Percentiles rank a stretch among this genome's conserved stretches.
Evolutionary conservation across 2,888 invertebrate species (phyloP).

Genomic region (Pycnomerus fuliginosus): DNA sequence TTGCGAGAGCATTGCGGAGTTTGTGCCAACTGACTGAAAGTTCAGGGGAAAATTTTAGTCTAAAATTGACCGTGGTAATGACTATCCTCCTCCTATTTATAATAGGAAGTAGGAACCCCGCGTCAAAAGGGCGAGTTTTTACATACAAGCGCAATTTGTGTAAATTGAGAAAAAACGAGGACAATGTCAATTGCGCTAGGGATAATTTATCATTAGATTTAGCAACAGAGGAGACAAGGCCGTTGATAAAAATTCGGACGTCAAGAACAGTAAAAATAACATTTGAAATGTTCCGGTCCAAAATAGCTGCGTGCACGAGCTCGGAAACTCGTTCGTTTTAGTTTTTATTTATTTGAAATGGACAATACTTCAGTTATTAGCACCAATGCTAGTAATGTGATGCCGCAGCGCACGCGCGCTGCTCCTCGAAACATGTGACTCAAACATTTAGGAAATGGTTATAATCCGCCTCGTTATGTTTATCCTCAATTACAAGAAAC

Average conservation of each 20-base stretch:
- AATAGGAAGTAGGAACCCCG: too few relatives aligned
- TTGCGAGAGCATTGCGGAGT: not conserved
- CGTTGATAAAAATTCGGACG: constrained; percentile 38
- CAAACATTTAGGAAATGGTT: constrained; percentile 7
- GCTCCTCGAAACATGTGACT: constrained; percentile 39
- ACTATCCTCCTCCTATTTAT: too few relatives aligned
- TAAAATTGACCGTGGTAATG: not conserved
- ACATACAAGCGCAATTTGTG: not conserved
- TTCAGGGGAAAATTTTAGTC: constrained; percentile 5
- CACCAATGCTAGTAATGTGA: constrained; percentile 10
- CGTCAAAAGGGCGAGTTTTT: too few relatives aligned
- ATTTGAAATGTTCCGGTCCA: constrained; percentile 40
- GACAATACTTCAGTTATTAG: too few relatives aligned
- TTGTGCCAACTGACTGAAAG: constrained; percentile 4
- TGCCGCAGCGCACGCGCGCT: constrained; percentile 27
- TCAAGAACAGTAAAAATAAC: constrained; percentile 46
- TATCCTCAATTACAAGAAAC: too few relatives aligned
- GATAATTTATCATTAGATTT: constrained; percentile 4
- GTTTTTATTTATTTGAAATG: too few relatives aligned
- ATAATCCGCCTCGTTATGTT: not conserved
- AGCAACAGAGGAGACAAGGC: constrained; percentile 28
- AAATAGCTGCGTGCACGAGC: constrained; percentile 40
- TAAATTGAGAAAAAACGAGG: too few relatives aligned
- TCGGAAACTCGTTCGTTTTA: constrained; percentile 27
- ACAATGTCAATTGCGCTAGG: constrained; percentile 2